Conservation (phyloP, 2,113 vertebrate genomes). For the Chaetura pelagica region DNA sequence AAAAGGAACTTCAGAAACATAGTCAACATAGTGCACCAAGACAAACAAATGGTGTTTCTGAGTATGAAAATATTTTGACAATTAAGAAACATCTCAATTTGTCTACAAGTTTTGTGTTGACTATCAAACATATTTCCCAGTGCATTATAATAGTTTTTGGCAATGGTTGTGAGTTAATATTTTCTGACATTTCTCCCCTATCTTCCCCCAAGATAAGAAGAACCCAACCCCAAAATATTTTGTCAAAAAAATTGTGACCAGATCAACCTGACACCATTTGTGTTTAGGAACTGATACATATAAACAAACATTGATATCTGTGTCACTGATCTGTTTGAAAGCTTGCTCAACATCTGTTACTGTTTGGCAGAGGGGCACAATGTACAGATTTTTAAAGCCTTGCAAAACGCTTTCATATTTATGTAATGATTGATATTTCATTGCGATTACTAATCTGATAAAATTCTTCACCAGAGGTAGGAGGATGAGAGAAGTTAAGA, state of each 20-base stretch:
- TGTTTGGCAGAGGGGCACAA: constrained; percentile 7
- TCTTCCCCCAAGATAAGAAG: background rate
- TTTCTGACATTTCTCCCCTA: background rate
- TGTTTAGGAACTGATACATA: background rate
- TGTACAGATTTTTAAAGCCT: constrained; percentile 16
- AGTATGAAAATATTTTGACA: background rate
- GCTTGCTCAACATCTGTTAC: constrained; percentile 44
- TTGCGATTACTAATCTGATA: constrained; percentile 36
- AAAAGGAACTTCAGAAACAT: no score
- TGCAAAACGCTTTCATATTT: constrained; percentile 27
- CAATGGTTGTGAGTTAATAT: background rate
- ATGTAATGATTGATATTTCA: constrained; percentile 36
- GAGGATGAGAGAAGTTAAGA: background rate
- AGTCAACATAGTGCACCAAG: background rate
- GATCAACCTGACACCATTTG: background rate
- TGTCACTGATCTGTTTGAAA: constrained; percentile 12
- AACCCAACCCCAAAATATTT: background rate
- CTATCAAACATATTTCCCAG: background rate
- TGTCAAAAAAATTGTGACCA: background rate
- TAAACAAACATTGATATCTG: background rate
- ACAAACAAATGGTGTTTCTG: background rate
- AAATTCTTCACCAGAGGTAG: background rate
- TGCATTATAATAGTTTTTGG: background rate
- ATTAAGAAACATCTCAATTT: background rate
- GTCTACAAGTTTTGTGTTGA: background rate